Conservation (phyloP, 2,113 vertebrate genomes). For the Rutilus rutilus region DNA sequence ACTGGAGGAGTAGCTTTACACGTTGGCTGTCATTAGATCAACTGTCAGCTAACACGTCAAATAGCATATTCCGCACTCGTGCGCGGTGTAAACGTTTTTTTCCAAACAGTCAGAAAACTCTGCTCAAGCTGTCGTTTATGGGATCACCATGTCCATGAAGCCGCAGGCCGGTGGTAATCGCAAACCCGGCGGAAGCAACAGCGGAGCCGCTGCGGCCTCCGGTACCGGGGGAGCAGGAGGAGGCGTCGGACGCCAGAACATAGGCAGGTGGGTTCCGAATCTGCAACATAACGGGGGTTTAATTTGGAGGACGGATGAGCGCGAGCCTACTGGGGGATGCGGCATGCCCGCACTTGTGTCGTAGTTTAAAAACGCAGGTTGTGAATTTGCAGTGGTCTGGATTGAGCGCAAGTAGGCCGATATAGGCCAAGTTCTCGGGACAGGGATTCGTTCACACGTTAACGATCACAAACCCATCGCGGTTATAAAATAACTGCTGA, state of each 20-base stretch:
- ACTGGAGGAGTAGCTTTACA: constrained; percentile 57
- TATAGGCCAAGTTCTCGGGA: constrained; percentile 42
- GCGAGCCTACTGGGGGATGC: background rate
- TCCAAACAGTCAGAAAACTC: constrained; percentile 60
- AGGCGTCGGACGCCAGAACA: constrained; percentile 82
- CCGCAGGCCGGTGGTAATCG: constrained; percentile 80
- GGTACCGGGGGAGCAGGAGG: constrained; percentile 73
- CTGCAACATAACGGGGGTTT: background rate
- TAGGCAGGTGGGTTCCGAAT: constrained; percentile 84
- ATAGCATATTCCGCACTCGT: constrained; percentile 46
- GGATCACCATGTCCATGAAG: constrained; percentile 91
- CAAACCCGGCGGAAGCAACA: constrained; percentile 78
- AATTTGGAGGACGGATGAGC: background rate
- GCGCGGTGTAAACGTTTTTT: constrained; percentile 66
- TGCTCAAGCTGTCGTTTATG: constrained; percentile 78
- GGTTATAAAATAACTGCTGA: background rate
- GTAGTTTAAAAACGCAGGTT: constrained; percentile 44
- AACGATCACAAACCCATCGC: constrained; percentile 1
- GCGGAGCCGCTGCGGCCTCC: constrained; percentile 76
- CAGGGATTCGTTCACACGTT: constrained; percentile 33
- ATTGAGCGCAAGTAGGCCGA: constrained; percentile 48
- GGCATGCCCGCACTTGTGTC: constrained; percentile 49
- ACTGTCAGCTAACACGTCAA: constrained; percentile 33
- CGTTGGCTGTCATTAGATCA: constrained; percentile 66
- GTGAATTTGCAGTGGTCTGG: constrained; percentile 42